A percentile compares a stretch with the other conserved stretches of the same genome.
phyloP scores from a whole-genome alignment of 2,113 vertebrate species.

The human (Homo sapiens) region DNA sequence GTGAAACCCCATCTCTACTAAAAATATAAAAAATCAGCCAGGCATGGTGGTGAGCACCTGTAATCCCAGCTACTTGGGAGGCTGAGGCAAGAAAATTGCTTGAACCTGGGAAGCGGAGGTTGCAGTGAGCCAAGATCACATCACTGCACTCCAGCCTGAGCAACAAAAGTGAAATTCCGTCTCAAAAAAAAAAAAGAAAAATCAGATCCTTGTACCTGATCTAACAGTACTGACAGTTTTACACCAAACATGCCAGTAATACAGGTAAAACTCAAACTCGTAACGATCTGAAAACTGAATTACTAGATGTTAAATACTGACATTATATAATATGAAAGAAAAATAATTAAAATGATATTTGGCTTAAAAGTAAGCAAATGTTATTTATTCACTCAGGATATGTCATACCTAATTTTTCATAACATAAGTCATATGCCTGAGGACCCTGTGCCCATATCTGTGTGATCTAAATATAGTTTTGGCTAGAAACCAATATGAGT shows the following conservation, averaged over 20 bases:
- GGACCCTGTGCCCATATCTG: neutral
- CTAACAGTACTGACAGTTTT: neutral
- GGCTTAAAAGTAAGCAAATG: neutral
- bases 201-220: neutral
- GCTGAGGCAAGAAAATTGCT: no score
- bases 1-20: no score
- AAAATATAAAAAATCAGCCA: no score
- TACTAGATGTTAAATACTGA: neutral
- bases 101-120: no score
- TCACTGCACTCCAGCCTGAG: no score
- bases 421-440: neutral
- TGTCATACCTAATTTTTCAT: neutral
- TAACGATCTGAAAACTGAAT: constrained; percentile 29
- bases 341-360: constrained; percentile 21
- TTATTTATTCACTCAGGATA: neutral
- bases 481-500: neutral
- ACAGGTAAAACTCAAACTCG: neutral
- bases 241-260: neutral
- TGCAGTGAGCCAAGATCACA: no score
- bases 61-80: no score
- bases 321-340: neutral
- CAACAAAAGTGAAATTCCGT: no score
- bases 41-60: no score
- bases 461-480: neutral
- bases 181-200: neutral